phyloP scores from a whole-genome alignment of 2,888 invertebrate species.

The Tenthredo livida region DNA sequence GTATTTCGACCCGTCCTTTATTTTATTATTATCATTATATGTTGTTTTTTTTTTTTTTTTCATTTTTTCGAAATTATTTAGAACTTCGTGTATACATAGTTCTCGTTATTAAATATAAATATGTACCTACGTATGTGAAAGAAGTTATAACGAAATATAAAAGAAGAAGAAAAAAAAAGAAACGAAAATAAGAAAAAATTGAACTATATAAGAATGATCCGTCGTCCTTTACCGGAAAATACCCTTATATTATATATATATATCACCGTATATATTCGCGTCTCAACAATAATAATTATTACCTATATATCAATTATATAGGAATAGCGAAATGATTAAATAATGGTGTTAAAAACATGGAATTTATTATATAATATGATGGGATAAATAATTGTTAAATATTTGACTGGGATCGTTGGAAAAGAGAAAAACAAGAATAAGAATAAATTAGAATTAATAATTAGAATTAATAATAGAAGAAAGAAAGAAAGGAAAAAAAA shows the following conservation, averaged over 20 bases:
- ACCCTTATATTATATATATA: background rate
- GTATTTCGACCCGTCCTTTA: constrained; percentile 17
- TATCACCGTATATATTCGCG: constrained; percentile 9
- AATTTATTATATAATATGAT: constrained; percentile 15
- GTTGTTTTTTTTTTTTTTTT: background rate
- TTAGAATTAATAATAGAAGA: background rate
- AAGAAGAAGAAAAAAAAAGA: background rate
- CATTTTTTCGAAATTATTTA: background rate
- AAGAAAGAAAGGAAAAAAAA: background rate
- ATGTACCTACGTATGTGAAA: no score
- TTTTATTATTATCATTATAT: background rate
- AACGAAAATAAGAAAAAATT: background rate
- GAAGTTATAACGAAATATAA: background rate
- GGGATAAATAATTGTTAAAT: constrained; percentile 43
- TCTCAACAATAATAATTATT: background rate
- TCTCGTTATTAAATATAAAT: constrained; percentile 22
- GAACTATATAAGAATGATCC: constrained; percentile 29
- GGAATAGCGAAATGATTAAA: constrained; percentile 21
- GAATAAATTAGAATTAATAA: background rate
- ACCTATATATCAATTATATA: background rate
- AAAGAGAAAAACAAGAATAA: background rate
- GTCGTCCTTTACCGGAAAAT: constrained; percentile 20
- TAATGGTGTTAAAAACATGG: constrained; percentile 12
- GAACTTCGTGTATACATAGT: background rate
- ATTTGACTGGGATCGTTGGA: constrained; percentile 33